Percentiles rank a stretch among this genome's conserved stretches.
These are phyloP conservation scores for Diplolepis rosae DNA, from an alignment of 2,888 invertebrate species.

Conservation along the genomic window DNA sequence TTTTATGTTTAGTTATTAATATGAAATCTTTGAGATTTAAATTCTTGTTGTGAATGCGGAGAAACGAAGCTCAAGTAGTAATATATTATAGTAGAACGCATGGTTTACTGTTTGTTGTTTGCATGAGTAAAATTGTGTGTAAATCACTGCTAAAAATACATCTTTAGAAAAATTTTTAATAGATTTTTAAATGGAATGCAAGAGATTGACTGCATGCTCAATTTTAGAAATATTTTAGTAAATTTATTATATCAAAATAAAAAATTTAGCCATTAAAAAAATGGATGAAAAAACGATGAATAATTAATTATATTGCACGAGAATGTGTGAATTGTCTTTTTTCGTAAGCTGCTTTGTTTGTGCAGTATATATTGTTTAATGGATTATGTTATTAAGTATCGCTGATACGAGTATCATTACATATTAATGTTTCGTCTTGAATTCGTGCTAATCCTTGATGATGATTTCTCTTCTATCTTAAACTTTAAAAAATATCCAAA, in stretches of 20 bases:
- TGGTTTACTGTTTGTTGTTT: constrained; percentile 33
- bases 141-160: constrained; percentile 6
- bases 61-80: constrained; percentile 30
- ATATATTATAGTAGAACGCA: constrained; percentile 29
- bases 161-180: neutral
- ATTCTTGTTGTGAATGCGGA: constrained; percentile 5
- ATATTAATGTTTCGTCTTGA: constrained; percentile 14
- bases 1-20: neutral
- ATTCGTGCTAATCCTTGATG: neutral
- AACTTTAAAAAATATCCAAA: constrained; percentile 13
- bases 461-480: neutral
- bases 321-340: constrained; percentile 21
- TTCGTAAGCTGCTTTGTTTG: constrained; percentile 16
- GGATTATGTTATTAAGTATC: constrained; percentile 7
- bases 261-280: neutral
- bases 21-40: neutral
- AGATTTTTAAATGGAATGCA: neutral
- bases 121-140: constrained; percentile 28
- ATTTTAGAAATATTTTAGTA: constrained; percentile 1
- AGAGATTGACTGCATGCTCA: constrained; percentile 27
- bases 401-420: constrained; percentile 1
- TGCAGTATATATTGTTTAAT: neutral
- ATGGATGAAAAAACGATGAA: neutral
- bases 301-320: constrained; percentile 6
- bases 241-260: neutral